Conservation (phyloP, 2,113 vertebrate genomes). For the Candoia aspera region DNA sequence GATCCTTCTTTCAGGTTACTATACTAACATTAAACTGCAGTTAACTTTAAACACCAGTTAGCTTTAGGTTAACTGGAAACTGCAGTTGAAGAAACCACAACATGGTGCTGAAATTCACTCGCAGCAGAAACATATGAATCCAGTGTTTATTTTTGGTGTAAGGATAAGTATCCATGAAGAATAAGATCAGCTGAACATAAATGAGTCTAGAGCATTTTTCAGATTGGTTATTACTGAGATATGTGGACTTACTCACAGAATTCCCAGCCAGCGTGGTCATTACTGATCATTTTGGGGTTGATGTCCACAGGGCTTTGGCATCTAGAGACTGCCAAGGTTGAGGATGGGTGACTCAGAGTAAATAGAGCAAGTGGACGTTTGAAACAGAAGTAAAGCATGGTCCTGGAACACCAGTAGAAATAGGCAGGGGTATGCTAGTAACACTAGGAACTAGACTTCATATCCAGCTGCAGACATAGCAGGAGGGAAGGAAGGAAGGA, state of each 20-base stretch:
- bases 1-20: not conserved
- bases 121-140: not conserved
- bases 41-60: not conserved
- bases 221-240: not conserved
- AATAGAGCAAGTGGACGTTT: not conserved
- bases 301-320: not conserved
- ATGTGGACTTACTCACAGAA: not conserved
- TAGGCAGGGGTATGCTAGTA: not conserved
- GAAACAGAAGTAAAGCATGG: not conserved
- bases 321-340: not conserved
- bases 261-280: not conserved
- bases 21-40: not conserved
- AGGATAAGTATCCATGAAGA: not conserved
- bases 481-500: not conserved
- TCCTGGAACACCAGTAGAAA: not conserved
- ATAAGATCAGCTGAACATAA: not conserved
- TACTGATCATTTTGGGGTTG: not conserved
- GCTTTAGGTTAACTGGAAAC: not conserved
- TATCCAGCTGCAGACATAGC: not conserved
- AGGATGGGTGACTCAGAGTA: not conserved
- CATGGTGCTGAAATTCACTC: not conserved
- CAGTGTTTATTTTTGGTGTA: not conserved
- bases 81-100: not conserved
- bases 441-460: not conserved
- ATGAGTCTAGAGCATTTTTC: not conserved